Conservation (phyloP, 2,797 vertebrate genomes). For the Sparus aurata region DNA sequence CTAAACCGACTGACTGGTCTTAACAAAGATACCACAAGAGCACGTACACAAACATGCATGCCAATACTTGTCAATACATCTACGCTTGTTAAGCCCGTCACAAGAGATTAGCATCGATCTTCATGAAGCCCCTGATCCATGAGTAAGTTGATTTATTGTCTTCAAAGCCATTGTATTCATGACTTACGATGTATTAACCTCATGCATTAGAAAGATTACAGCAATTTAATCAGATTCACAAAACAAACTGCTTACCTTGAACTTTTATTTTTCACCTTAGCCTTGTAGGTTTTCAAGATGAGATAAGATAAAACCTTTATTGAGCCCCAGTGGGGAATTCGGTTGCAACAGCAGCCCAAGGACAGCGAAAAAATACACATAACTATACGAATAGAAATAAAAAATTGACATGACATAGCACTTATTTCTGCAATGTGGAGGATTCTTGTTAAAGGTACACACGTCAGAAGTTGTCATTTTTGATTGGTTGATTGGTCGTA, state of each 20-base stretch:
- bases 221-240: not conserved
- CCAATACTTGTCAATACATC: not conserved
- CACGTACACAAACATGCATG: not conserved
- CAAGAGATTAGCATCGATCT: constrained; percentile 17
- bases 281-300: not conserved
- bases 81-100: constrained; percentile 27
- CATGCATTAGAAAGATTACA: not conserved
- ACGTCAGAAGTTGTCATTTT: too few species aligned
- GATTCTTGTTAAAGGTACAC: too few species aligned
- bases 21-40: not conserved
- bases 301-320: not conserved
- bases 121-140: not conserved
- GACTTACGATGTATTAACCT: too few species aligned
- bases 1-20: not conserved
- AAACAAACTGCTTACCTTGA: not conserved
- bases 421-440: too few species aligned
- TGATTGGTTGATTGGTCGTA: too few species aligned
- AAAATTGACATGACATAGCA: not conserved
- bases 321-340: not conserved
- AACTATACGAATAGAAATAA: not conserved
- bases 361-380: not conserved
- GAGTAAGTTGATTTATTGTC: not conserved
- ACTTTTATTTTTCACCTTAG: not conserved
- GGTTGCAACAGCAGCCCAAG: not conserved
- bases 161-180: not conserved